Base-by-base conservation (phyloP, 1,140 invertebrate genomes). In the Ruditapes philippinarum region DNA sequence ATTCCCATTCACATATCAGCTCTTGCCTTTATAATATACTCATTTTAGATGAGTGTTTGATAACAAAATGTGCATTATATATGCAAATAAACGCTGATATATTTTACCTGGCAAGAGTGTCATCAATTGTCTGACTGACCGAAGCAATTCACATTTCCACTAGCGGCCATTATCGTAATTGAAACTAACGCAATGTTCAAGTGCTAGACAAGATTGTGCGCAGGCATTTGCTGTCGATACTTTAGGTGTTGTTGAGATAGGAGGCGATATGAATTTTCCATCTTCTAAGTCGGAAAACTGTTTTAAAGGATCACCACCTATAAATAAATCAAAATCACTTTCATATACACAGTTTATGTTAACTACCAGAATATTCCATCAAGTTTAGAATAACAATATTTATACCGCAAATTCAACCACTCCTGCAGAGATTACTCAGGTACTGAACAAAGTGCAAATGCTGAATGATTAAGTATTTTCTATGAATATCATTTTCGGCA, bases 171-270 rank as follows among this genome's bases (percentile, higher is more conserved):
- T 92, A 78, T 94, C 91, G 78, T 90, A 94, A 70, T 94, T 93
- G 65, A 94, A 89, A 51, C 92, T 91, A 38, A 92, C 62, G 54
- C 93, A 94, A 68, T 93, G 92, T 19, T 78, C 82, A 25, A 90
- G 45, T 4, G 83, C 38, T 19, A 92, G 40, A 89, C 93, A 94
- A 51, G 88, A 33, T 36, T 76, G 42, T 17, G 90, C 91, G 91
- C 93, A 94, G 11, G 84, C 74, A 31, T 65, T 81, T 11, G 83
- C 80, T 17, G 89, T 84, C 3, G 78, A 54, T 17, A 90, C 74
- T 0, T 60, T n/a, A 1, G 9, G 28, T 17, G 45, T 33, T 17
- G 82, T 54, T 14, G 60, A 0, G 12, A 80, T 84, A 76, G 51
- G 65, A 73, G 89, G 86, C 7, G 88, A 89, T 45, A 91, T 74